These are phyloP conservation scores for Pardalotus punctatus DNA, from an alignment of 2,113 vertebrate genomes.

Conservation along the genomic window DNA sequence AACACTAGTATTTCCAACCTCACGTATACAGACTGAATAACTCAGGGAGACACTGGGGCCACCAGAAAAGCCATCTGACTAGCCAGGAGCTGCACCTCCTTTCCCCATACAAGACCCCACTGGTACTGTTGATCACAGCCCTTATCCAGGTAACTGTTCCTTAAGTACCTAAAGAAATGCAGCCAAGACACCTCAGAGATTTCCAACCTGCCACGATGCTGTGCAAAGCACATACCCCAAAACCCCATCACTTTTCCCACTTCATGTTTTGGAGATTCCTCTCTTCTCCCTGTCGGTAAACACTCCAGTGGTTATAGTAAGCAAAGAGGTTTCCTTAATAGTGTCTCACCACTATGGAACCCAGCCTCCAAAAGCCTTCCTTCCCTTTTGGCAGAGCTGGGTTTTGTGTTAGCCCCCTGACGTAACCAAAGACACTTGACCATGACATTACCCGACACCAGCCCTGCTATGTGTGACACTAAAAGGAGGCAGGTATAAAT, in stretches of 20 bases:
- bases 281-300: neutral
- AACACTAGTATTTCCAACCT: neutral
- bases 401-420: neutral
- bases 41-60: neutral
- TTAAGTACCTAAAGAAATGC: neutral
- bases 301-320: neutral
- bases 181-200: fast-evolving
- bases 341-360: neutral
- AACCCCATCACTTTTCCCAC: neutral
- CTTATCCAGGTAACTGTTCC: neutral
- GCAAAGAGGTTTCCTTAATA: neutral
- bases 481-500: neutral
- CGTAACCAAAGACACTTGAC: fast-evolving
- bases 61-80: neutral
- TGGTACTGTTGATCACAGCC: neutral
- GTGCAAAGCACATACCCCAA: neutral
- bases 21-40: neutral
- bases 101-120: neutral
- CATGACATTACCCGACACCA: neutral
- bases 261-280: neutral
- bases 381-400: neutral
- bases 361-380: neutral
- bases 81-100: neutral
- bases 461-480: neutral
- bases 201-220: neutral